These are phyloP conservation scores for Crematogaster levior DNA, from an alignment of 2,888 invertebrate genomes.

Conservation along the genomic window DNA sequence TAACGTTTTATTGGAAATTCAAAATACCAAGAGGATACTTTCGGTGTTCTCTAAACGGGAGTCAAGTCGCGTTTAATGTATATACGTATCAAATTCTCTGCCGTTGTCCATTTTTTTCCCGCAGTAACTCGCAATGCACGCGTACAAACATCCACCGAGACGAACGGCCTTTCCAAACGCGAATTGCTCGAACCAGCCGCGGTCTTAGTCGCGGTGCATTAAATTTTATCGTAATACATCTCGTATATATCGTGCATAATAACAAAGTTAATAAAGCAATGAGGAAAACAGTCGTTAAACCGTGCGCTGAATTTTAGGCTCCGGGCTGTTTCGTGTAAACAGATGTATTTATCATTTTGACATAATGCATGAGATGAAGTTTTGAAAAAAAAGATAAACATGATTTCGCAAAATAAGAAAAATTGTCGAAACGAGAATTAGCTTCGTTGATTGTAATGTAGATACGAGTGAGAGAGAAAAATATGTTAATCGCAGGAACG, in stretches of 20 bases:
- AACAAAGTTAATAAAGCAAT: constrained; percentile 45
- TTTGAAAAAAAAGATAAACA: neutral
- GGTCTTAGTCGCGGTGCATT: constrained; percentile 46
- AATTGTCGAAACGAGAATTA: constrained; percentile 1
- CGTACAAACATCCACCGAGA: constrained; percentile 28
- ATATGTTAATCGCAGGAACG: constrained; percentile 4
- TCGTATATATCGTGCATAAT: constrained; percentile 13
- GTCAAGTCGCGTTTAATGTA: constrained; percentile 28
- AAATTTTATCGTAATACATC: constrained; percentile 49
- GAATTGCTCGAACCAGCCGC: constrained; percentile 26
- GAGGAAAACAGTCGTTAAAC: constrained; percentile 39
- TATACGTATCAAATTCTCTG: constrained; percentile 31
- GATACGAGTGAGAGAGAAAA: neutral
- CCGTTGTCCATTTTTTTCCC: constrained; percentile 28
- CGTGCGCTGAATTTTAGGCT: constrained; percentile 41
- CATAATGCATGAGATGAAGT: constrained; percentile 21
- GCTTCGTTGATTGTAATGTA: neutral
- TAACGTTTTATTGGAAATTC: constrained; percentile 28
- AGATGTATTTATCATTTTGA: constrained; percentile 43
- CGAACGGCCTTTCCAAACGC: constrained; percentile 20
- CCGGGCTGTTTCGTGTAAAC: constrained; percentile 40
- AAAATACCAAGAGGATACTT: constrained; percentile 8
- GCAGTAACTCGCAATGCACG: neutral
- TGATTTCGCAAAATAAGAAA: constrained; percentile 20
- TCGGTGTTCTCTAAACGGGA: constrained; percentile 19